Conservation (phyloP, 2,797 vertebrate species). For the Muscicapa comitata region DNA sequence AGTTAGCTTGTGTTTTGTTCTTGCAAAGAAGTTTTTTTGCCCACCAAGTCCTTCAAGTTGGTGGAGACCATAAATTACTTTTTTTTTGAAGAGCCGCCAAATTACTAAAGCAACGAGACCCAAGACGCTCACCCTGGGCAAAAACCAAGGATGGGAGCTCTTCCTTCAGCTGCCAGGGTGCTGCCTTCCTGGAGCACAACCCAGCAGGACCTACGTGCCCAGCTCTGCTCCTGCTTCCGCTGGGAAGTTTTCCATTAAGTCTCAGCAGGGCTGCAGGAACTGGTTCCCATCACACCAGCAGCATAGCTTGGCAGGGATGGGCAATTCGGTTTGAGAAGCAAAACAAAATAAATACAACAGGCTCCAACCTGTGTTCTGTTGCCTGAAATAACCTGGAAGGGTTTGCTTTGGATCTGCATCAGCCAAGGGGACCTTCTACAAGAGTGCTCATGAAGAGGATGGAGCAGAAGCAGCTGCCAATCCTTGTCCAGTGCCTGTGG, state of each 20-base stretch:
- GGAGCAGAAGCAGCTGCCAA: not conserved
- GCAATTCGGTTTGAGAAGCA: slow-evolving; percentile 47
- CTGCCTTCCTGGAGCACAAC: not conserved
- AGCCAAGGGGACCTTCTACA: not conserved
- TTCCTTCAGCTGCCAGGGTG: not conserved
- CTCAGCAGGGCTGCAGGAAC: not conserved
- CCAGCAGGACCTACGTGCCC: not conserved
- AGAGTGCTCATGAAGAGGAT: not conserved
- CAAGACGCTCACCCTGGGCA: not conserved
- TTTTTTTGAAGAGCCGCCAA: not conserved
- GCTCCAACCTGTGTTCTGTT: slow-evolving; percentile 26
- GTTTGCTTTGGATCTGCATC: not conserved
- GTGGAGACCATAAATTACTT: not conserved
- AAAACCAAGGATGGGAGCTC: not conserved
- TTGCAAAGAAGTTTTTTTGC: not conserved
- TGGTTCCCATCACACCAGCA: slow-evolving; percentile 28
- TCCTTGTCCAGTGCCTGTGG: not conserved
- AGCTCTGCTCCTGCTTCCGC: not conserved
- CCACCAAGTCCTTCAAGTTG: not conserved
- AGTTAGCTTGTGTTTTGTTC: not conserved
- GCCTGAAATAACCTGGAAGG: slow-evolving; percentile 36
- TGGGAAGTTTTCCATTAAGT: slow-evolving; percentile 55
- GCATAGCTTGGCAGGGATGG: slow-evolving; percentile 51
- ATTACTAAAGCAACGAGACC: not conserved
- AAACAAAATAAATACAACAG: slow-evolving; percentile 56